A percentile compares a stretch with the other conserved stretches of the same genome.
Evolutionary conservation across 1,140 invertebrate species (phyloP).

Genomic region (Bombus turneri): DNA sequence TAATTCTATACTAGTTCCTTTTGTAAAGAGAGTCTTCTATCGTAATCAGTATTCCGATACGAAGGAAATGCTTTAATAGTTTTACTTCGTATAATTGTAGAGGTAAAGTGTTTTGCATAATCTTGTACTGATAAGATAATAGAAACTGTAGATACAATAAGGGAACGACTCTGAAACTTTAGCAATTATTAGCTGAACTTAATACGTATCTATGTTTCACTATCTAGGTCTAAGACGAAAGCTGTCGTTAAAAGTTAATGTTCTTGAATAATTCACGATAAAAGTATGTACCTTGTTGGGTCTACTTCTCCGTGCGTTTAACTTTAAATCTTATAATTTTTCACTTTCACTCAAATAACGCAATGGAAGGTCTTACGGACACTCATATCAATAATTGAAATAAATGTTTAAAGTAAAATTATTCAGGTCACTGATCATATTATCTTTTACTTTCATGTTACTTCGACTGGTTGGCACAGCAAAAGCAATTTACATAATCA

Average conservation of each 20-base stretch:
- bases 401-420: not conserved
- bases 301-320: not conserved
- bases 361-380: not conserved
- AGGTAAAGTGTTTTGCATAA: not conserved
- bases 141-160: not conserved
- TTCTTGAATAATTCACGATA: not conserved
- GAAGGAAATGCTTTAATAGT: not conserved
- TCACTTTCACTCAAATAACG: no score
- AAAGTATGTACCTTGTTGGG: not conserved
- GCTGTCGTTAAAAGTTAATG: conserved; percentile 3
- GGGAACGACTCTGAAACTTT: not conserved
- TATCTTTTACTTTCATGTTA: no score
- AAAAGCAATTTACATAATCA: not conserved
- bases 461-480: rapidly evolving
- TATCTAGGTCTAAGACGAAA: conserved; percentile 7
- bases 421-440: not conserved
- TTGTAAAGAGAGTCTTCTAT: not conserved
- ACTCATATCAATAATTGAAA: not conserved
- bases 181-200: not conserved
- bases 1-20: not conserved
- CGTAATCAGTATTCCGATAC: not conserved
- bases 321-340: no score
- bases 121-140: not conserved
- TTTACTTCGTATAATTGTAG: not conserved
- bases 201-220: conserved; percentile 5